Evolutionary conservation across 2,797 vertebrate species (phyloP), one percentile per base, ranked within the genome.

Genomic region (Eleutherodactylus coqui): DNA sequence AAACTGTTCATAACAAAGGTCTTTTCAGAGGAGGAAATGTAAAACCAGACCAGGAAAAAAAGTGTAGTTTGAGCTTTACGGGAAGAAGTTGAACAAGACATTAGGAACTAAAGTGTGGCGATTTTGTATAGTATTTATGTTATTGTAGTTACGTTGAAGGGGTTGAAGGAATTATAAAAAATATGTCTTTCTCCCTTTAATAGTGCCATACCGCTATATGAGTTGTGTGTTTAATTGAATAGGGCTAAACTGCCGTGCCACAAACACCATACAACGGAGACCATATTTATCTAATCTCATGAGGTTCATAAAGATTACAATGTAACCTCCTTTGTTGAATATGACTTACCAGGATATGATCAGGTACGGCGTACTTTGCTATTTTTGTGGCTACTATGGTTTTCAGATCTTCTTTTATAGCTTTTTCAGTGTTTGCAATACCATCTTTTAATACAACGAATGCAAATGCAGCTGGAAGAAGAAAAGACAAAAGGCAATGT

Each of bases 281-380:
- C n/a, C n/a, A 17, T 51, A 17, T 51, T 17, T 51, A 17, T 51
- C 49, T 51, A 19, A 51, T 19, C 49, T 51, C 2, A 3, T 51
- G 21, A 51, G 6, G 21, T 19, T 13, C n/a, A 60, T 60, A 60
- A 21, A 3, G 9, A 27, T 4, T 2, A 62, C 58, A 13, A 5
- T 32, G 21, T 9, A 47, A 75, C 5, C 3, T 51, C 19, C 9
- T 75, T 49, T 32, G 13, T 51, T 17, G 29, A 13, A 58, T 24
- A 24, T 36, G 11, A 79, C 96, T 95, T 89, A 98, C 97, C 96
- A 98, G 89, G 80, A 98, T 95, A 86, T 97, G 94, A 53, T 98
- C 97, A 0, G 97, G 97, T 89, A 97, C 94, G 0, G 97, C 98
- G 0, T 98, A 98, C 90, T 99, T 99, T 83, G 98, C 97, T 0